Base-by-base conservation (phyloP, 2,113 vertebrate species). In the Pollachius pollachius region DNA sequence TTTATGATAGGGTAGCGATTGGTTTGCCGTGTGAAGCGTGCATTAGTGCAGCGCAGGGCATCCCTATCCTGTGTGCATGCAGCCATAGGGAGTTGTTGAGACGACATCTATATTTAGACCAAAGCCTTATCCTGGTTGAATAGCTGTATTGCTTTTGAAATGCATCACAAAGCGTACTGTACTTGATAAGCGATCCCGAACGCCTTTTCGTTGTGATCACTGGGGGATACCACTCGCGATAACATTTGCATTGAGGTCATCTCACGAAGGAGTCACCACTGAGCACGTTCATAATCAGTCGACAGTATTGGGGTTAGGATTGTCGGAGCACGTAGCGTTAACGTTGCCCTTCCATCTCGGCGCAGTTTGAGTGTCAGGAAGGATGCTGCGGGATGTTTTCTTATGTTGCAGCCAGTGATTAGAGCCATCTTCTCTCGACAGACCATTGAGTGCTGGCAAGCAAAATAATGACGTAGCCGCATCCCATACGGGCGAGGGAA, bases 101-200 rank as follows among this genome's bases (percentile, higher is more conserved):
- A 82, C 85, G 72, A 69, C 76, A 54, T 75, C 88, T 90, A 89
- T 90, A 87, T 89, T 83, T 89, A 87, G 88, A 84, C 69, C 72
- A 70, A 74, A 82, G 77, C 79, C 78, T 80, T 76, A 83, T 75
- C 68, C 65, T 4, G 58, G 71, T 74, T 68, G 73, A 77, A 64
- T 69, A 52, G 56, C 71, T 59, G 64, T 71, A 65, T 73, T 78
- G 41, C 67, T 71, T n/a, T 60, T 37, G n/a, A 18, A 64, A 65
- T 30, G 74, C n/a, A 48, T 70, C 64, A 72, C n/a, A 19, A 6
- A 72, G 70, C 70, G 52, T 41, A 61, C 3, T 60, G 48, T 64
- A 23, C 57, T 19, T 15, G 1, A 58, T 71, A 81, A 81, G 64
- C 81, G 70, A 74, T 72, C 71, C 73, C 17, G 62, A 37, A 2